Conservation (phyloP, 2,888 invertebrate species). For the Drosophila aldrichi region DNA sequence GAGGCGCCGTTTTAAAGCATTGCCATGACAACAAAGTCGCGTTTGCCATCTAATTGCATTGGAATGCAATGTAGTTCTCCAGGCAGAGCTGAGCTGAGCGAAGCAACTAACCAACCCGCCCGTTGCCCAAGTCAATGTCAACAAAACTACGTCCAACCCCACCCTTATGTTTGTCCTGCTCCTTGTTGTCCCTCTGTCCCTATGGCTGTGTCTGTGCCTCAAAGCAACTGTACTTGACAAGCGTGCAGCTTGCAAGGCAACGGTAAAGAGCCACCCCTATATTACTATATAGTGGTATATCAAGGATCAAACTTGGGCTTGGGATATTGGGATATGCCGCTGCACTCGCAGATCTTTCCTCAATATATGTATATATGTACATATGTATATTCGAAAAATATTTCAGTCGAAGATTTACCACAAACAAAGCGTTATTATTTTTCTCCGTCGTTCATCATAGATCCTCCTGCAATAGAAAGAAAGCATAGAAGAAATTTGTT, state of each 20-base stretch:
- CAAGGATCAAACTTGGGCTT: conserved; percentile 56
- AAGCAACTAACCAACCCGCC: conserved; percentile 37
- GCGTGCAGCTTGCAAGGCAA: conserved; percentile 70
- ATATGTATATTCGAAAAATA: neutral
- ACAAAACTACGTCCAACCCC: conserved; percentile 49
- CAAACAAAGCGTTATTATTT: conserved; percentile 84
- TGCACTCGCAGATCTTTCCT: conserved; percentile 35
- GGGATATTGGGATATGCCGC: conserved; percentile 45
- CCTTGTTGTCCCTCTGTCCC: conserved; percentile 8
- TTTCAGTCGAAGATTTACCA: conserved; percentile 69
- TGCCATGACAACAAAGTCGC: conserved; percentile 54
- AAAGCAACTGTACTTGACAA: conserved; percentile 63
- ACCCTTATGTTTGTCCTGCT: conserved; percentile 49
- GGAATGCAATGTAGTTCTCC: conserved; percentile 72
- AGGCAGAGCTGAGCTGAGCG: conserved; percentile 15
- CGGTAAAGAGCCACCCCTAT: conserved; percentile 68
- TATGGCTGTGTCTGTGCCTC: conserved; percentile 27
- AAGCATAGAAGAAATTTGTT: conserved; percentile 13
- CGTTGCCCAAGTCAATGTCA: conserved; percentile 75
- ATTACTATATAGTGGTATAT: conserved; percentile 15
- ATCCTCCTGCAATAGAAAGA: conserved; percentile 80
- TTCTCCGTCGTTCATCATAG: conserved; percentile 84
- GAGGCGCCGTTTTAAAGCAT: conserved; percentile 33
- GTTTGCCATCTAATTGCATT: conserved; percentile 66
- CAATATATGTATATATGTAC: neutral